phyloP scores from a whole-genome alignment of 2,797 vertebrate genomes.

The Choloepus didactylus region DNA sequence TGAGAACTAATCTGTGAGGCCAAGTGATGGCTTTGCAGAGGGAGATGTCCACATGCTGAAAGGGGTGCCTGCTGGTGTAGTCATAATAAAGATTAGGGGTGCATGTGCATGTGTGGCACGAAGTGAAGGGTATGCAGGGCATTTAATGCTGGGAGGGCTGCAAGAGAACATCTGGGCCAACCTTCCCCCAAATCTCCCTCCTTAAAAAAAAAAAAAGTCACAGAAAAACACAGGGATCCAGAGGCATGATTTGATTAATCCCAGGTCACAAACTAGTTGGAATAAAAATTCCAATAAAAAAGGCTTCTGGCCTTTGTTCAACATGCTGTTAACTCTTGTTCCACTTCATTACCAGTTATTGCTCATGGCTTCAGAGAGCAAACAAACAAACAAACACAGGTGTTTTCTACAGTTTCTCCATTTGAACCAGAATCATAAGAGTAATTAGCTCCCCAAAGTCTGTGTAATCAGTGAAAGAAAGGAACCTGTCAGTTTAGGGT shows the following conservation, averaged over 20 bases:
- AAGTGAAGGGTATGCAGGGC: neutral
- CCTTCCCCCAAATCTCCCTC: neutral
- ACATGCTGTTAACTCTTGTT: neutral
- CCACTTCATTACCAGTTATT: neutral
- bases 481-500: neutral
- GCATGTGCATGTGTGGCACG: fast-evolving
- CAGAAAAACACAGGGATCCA: neutral
- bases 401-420: neutral
- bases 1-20: neutral
- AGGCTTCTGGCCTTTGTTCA: neutral
- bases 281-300: neutral
- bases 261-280: neutral
- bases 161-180: neutral
- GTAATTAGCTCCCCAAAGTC: neutral
- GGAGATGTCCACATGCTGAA: neutral
- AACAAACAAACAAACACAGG: neutral
- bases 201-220: neutral
- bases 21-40: neutral
- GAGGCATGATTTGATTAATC: neutral
- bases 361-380: neutral
- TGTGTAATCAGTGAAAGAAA: neutral
- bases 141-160: neutral
- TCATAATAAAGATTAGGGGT: neutral
- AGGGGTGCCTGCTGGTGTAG: neutral
- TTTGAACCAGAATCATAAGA: neutral